phyloP scores from a whole-genome alignment of 1,140 invertebrate species.

The Eurosta solidaginis region DNA sequence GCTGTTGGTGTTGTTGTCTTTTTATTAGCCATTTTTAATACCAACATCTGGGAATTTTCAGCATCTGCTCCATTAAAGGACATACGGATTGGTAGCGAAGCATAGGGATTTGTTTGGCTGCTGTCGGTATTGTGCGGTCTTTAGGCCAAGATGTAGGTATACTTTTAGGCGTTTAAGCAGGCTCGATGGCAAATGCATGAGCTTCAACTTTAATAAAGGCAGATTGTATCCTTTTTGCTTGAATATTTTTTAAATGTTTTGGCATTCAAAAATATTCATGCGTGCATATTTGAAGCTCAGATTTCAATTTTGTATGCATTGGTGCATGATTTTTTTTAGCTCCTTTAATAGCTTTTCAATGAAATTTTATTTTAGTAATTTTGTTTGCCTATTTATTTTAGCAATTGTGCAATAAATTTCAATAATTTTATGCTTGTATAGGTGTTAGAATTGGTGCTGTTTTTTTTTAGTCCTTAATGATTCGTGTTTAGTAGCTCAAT shows the following conservation, averaged over 20 bases:
- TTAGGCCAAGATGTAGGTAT: neutral
- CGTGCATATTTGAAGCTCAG: neutral
- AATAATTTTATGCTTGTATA: neutral
- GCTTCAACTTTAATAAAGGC: neutral
- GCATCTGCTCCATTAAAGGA: neutral
- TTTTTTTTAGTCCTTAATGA: neutral
- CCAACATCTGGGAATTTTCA: neutral
- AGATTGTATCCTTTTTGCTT: neutral
- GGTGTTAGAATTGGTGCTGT: neutral
- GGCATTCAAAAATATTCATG: neutral
- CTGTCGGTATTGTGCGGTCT: neutral
- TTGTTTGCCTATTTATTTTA: neutral
- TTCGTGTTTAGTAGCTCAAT: no score
- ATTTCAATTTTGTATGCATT: neutral
- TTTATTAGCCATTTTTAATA: neutral
- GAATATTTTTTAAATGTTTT: neutral
- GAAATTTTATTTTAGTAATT: neutral
- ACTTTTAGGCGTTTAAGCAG: neutral
- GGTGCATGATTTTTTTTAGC: neutral
- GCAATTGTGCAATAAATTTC: neutral
- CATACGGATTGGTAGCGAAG: neutral
- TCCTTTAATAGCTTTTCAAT: neutral
- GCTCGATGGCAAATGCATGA: neutral
- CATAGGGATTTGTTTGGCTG: neutral
- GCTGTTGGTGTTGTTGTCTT: neutral